phyloP scores from a whole-genome alignment of 2,797 vertebrate genomes.

The Gallinago stenura region DNA sequence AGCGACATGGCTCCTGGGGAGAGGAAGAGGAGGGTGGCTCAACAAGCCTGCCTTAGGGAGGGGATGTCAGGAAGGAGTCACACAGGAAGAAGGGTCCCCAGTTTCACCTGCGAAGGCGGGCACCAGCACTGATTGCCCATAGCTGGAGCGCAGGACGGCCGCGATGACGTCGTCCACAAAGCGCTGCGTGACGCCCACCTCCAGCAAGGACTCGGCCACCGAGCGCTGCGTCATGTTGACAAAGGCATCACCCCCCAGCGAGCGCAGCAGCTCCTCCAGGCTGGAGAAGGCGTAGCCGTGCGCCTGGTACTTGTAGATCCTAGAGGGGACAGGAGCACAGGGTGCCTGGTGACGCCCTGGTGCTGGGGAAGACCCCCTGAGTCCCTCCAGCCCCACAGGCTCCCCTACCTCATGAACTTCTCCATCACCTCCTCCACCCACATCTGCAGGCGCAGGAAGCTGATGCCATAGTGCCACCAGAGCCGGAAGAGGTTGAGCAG shows the following conservation, averaged over 20 bases:
- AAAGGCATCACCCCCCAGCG: conserved; percentile 91
- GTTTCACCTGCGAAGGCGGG: conserved; percentile 94
- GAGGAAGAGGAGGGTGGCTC: background rate
- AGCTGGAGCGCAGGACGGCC: conserved; percentile 93
- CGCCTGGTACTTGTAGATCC: conserved; percentile 98
- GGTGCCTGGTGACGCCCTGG: fast-evolving
- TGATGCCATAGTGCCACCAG: conserved; percentile 99
- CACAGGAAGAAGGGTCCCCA: fast-evolving
- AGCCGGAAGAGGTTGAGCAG: conserved; percentile 94
- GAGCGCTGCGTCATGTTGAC: conserved; percentile 95
- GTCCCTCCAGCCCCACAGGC: fast-evolving
- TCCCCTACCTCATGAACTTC: conserved; percentile 96
- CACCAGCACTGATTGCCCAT: conserved; percentile 92
- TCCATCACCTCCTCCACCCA: conserved; percentile 99
- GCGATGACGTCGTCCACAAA: conserved; percentile 96
- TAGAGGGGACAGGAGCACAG: conserved; percentile 40
- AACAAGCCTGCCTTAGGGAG: background rate
- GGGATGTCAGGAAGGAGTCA: background rate
- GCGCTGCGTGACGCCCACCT: conserved; percentile 93
- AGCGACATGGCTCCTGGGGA: conserved; percentile 92
- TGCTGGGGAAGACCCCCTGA: background rate
- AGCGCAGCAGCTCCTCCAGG: conserved; percentile 92
- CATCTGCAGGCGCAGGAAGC: conserved; percentile 98
- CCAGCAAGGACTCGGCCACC: conserved; percentile 91
- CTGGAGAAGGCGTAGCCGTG: conserved; percentile 95